Conservation (phyloP, 1,140 invertebrate genomes). For the Scaptomyza hsui region DNA sequence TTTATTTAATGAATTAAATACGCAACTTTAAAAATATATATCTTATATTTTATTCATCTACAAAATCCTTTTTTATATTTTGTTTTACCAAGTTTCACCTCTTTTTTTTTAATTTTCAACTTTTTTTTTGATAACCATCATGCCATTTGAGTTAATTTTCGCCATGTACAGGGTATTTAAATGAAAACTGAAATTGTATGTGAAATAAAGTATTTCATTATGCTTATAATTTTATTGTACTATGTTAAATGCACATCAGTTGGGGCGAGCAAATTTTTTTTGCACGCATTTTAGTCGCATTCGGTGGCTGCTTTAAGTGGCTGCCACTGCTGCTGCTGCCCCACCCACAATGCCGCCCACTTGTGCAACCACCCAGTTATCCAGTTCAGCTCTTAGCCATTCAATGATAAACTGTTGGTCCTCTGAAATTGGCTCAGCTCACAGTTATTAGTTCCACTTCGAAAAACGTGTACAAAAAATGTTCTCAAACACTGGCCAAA, state of each 20-base stretch:
- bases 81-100: too few relatives aligned
- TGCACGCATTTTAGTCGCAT: slow-evolving; percentile 58
- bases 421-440: slow-evolving; percentile 28
- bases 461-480: slow-evolving; percentile 11
- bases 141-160: not conserved
- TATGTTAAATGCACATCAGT: slow-evolving; percentile 15
- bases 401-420: slow-evolving; percentile 30
- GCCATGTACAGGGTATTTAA: slow-evolving; percentile 17
- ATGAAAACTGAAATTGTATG: slow-evolving; percentile 58
- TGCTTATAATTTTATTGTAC: slow-evolving; percentile 65
- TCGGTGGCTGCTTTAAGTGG: slow-evolving; percentile 42
- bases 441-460: slow-evolving; percentile 31
- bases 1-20: too few relatives aligned
- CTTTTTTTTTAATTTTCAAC: not conserved
- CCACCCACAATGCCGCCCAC: not conserved
- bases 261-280: slow-evolving; percentile 20
- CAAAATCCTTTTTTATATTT: not conserved
- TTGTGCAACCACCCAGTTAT: not conserved
- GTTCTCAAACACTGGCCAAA: slow-evolving; percentile 19
- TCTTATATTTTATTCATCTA: too few relatives aligned
- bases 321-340: not conserved
- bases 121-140: not conserved
- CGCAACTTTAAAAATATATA: too few relatives aligned
- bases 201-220: slow-evolving; percentile 58
- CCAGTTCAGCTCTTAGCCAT: slow-evolving; percentile 9